These are phyloP conservation scores for Gandaritis pyraliata DNA, from an alignment of 2,888 invertebrate species.

Conservation along the genomic window DNA sequence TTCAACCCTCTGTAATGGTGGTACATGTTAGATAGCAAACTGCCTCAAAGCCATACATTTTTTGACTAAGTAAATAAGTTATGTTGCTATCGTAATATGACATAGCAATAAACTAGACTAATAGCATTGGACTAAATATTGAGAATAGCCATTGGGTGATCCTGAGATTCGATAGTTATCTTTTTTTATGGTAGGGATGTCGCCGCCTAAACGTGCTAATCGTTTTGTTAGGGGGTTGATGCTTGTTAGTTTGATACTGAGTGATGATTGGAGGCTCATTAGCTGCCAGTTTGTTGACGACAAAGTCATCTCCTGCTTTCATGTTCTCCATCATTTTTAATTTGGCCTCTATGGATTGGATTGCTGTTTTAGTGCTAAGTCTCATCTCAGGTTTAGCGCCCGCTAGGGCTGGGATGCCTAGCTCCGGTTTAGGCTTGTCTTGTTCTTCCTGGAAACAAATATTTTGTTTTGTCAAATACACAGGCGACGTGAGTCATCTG, in stretches of 20 bases:
- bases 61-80: too few relatives aligned
- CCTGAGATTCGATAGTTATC: conserved; percentile 53
- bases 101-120: too few relatives aligned
- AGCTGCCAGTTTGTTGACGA: conserved; percentile 88
- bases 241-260: conserved; percentile 86
- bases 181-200: conserved; percentile 80
- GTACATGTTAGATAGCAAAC: too few relatives aligned
- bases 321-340: conserved; percentile 90
- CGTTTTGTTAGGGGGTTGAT: conserved; percentile 69
- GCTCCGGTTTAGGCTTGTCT: conserved; percentile 89
- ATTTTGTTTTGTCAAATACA: conserved; percentile 3
- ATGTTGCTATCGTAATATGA: too few relatives aligned
- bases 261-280: conserved; percentile 87
- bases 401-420: conserved; percentile 91
- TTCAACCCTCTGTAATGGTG: too few relatives aligned
- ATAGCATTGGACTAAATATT: too few relatives aligned
- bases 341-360: conserved; percentile 95
- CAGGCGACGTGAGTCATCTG: too few relatives aligned
- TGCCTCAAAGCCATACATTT: too few relatives aligned
- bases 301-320: conserved; percentile 88
- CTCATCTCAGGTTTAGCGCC: conserved; percentile 86
- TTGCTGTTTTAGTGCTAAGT: conserved; percentile 91
- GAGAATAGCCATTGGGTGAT: not conserved
- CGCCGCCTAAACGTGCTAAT: conserved; percentile 67
- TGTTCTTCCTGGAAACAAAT: conserved; percentile 87